These are phyloP conservation scores for Spea hammondii DNA, from an alignment of 2,797 vertebrate species.

Conservation along the genomic window DNA sequence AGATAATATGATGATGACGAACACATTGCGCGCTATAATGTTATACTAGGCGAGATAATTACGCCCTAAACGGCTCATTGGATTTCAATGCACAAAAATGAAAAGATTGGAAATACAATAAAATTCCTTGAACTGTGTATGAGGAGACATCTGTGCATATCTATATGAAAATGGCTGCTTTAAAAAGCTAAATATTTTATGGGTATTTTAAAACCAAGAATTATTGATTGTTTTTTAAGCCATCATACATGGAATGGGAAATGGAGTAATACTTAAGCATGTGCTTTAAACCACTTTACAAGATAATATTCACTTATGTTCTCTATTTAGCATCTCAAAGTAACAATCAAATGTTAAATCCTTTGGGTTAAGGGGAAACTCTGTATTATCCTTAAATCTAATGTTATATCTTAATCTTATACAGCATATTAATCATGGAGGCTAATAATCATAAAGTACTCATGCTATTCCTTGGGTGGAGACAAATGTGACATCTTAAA, in stretches of 20 bases:
- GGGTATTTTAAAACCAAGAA: constrained; percentile 18
- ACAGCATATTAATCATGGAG: no score
- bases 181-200: constrained; percentile 23
- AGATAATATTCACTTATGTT: no score
- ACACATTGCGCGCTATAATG: constrained; percentile 27
- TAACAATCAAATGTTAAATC: no score
- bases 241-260: neutral
- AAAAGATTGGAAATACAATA: constrained; percentile 41
- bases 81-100: constrained; percentile 33
- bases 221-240: constrained; percentile 17
- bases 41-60: constrained; percentile 41
- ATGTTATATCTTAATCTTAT: no score
- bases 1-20: constrained; percentile 34
- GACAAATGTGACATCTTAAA: no score
- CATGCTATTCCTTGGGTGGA: no score
- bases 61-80: constrained; percentile 42
- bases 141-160: constrained; percentile 30
- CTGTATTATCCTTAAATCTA: no score
- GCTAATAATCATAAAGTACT: no score
- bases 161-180: constrained; percentile 13
- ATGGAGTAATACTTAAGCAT: neutral
- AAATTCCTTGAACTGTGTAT: constrained; percentile 31
- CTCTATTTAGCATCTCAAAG: no score
- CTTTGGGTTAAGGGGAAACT: no score
- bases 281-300: neutral